Conservation (phyloP, 2,797 vertebrate genomes). For the Lagodon rhomboides region DNA sequence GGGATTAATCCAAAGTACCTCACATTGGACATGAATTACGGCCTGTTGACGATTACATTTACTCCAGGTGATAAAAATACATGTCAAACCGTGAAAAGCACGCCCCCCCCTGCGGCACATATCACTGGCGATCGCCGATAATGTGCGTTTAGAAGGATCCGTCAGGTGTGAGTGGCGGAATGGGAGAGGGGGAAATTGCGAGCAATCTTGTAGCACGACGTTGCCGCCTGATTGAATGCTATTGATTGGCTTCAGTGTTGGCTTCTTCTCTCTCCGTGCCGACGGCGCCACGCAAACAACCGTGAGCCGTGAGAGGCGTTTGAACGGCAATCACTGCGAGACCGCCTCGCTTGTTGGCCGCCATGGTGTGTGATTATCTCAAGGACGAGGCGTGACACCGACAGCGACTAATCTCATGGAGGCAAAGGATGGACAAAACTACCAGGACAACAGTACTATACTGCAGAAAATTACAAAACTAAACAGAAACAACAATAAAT, state of each 20-base stretch:
- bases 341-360: conserved; percentile 34
- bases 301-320: conserved; percentile 2
- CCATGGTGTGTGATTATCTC: conserved; percentile 38
- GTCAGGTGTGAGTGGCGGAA: conserved; percentile 26
- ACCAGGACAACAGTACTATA: conserved; percentile 6
- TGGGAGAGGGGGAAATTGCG: conserved; percentile 36
- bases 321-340: conserved; percentile 9
- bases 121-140: conserved; percentile 3
- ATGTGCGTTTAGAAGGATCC: conserved; percentile 26
- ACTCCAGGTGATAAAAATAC: conserved; percentile 8
- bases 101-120: background rate
- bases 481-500: background rate
- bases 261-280: background rate
- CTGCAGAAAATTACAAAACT: background rate
- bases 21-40: background rate
- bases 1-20: conserved; percentile 17
- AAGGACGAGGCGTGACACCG: conserved; percentile 20
- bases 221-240: conserved; percentile 60
- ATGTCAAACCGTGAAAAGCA: background rate
- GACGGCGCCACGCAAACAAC: conserved; percentile 21
- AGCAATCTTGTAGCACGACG: conserved; percentile 48
- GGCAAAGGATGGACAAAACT: background rate
- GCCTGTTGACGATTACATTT: conserved; percentile 10
- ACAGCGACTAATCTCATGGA: too few relatives aligned
- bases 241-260: conserved; percentile 62